A percentile compares a stretch with the other conserved stretches of the same genome.
Conservation (phyloP, 2,888 invertebrate species). For the Polymixis lichenea region DNA sequence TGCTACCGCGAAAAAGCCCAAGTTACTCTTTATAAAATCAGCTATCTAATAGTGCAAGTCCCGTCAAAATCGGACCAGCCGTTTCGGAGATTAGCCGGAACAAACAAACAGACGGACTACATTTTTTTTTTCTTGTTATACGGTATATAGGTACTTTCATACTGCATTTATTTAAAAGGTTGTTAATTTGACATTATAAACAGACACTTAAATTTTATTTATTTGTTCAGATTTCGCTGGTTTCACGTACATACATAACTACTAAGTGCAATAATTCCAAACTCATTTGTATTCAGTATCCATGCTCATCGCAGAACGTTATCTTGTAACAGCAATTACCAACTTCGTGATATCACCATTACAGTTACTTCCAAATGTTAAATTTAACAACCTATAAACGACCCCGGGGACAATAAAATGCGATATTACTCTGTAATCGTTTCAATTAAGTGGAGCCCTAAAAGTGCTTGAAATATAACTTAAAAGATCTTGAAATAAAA, state of each 20-base stretch:
- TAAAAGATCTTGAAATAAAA: slow-evolving; percentile 39
- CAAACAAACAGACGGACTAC: too few relatives aligned
- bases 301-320: slow-evolving; percentile 12
- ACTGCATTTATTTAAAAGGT: too few relatives aligned
- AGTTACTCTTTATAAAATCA: too few relatives aligned
- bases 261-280: slow-evolving; percentile 13
- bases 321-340: slow-evolving; percentile 41
- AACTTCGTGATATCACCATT: slow-evolving; percentile 45
- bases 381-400: slow-evolving; percentile 63
- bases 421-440: slow-evolving; percentile 62
- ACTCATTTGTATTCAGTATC: slow-evolving; percentile 43
- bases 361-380: slow-evolving; percentile 64
- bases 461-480: slow-evolving; percentile 43
- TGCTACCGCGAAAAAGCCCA: too few relatives aligned
- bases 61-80: too few relatives aligned
- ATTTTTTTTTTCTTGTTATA: too few relatives aligned
- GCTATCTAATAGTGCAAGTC: too few relatives aligned
- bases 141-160: too few relatives aligned
- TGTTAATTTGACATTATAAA: too few relatives aligned
- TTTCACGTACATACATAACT: neutral
- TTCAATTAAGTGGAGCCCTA: slow-evolving; percentile 67
- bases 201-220: too few relatives aligned
- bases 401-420: slow-evolving; percentile 49
- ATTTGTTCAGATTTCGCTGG: neutral
- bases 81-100: too few relatives aligned